Percentiles rank a stretch among this genome's conserved stretches.
Conservation (phyloP, 2,888 invertebrate species). For the Stenolophus ochropezus region DNA sequence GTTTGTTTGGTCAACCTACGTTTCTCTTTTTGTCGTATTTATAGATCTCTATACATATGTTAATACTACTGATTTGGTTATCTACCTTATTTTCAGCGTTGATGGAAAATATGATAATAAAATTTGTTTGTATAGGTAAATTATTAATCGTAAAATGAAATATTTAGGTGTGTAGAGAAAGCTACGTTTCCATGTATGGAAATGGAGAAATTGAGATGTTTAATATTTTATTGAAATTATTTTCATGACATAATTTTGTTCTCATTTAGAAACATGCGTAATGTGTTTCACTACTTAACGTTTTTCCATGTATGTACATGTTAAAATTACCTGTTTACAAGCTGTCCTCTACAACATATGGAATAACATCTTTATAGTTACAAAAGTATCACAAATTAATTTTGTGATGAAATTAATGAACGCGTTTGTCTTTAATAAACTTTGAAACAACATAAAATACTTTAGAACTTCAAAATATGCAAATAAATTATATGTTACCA, state of each 20-base stretch:
- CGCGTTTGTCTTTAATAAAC: no score
- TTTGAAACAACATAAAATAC: no score
- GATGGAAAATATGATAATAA: neutral
- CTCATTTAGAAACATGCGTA: neutral
- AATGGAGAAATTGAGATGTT: neutral
- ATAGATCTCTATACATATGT: constrained; percentile 13
- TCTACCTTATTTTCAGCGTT: constrained; percentile 3
- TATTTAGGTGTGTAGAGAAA: constrained; percentile 2
- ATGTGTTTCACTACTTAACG: neutral
- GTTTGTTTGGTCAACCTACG: constrained; percentile 42
- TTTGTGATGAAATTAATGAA: no score
- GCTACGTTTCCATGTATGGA: neutral
- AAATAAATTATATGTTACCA: no score
- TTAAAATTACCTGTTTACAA: no score
- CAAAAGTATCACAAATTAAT: no score
- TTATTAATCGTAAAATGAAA: neutral
- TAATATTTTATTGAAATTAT: neutral
- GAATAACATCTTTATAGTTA: no score
- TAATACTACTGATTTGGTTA: neutral
- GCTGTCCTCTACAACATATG: no score
- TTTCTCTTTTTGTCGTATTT: constrained; percentile 5
- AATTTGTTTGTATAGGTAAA: neutral
- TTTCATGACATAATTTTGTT: neutral
- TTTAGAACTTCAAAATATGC: no score
- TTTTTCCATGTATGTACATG: no score